Percentiles rank a stretch among this genome's conserved stretches.
Conservation (phyloP, 2,797 vertebrate species). For the Apogon talboti region DNA sequence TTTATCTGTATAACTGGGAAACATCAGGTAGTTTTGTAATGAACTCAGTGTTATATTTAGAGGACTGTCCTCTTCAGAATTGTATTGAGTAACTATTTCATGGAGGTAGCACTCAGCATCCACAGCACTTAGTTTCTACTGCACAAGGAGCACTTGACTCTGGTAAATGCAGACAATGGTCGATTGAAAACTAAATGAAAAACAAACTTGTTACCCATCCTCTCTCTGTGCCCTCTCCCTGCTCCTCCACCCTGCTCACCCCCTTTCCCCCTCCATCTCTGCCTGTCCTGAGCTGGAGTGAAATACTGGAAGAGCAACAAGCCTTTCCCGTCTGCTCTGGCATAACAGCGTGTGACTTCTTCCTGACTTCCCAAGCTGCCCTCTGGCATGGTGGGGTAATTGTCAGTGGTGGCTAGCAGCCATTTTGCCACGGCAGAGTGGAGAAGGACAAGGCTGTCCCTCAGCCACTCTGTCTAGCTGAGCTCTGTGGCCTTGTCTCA, state of each 20-base stretch:
- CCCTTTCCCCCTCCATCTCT: slow-evolving; percentile 8
- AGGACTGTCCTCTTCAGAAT: slow-evolving; percentile 59
- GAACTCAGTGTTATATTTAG: slow-evolving; percentile 43
- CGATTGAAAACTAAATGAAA: slow-evolving; percentile 74
- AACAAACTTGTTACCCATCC: slow-evolving; percentile 71
- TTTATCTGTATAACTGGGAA: slow-evolving; percentile 50
- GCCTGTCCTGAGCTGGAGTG: slow-evolving; percentile 45
- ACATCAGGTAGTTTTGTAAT: slow-evolving; percentile 52
- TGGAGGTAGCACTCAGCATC: slow-evolving; percentile 60
- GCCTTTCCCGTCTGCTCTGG: slow-evolving; percentile 73
- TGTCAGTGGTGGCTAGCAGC: slow-evolving; percentile 74
- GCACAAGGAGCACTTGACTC: slow-evolving; percentile 76
- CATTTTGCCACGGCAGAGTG: slow-evolving; percentile 81
- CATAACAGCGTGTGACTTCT: slow-evolving; percentile 83
- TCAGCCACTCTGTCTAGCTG: slow-evolving; percentile 70
- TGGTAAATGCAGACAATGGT: slow-evolving; percentile 67
- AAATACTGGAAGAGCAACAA: slow-evolving; percentile 75
- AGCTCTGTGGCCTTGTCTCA: slow-evolving; percentile 59
- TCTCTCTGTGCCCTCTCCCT: slow-evolving; percentile 38
- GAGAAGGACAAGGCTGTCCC: slow-evolving; percentile 80
- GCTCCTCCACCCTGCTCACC: slow-evolving; percentile 12
- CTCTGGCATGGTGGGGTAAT: slow-evolving; percentile 72
- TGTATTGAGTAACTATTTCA: slow-evolving; percentile 64
- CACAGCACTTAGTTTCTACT: slow-evolving; percentile 50
- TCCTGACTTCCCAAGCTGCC: slow-evolving; percentile 82